Evolutionary conservation across 2,113 vertebrate species (phyloP).

Genomic region (Burhinus oedicnemus): DNA sequence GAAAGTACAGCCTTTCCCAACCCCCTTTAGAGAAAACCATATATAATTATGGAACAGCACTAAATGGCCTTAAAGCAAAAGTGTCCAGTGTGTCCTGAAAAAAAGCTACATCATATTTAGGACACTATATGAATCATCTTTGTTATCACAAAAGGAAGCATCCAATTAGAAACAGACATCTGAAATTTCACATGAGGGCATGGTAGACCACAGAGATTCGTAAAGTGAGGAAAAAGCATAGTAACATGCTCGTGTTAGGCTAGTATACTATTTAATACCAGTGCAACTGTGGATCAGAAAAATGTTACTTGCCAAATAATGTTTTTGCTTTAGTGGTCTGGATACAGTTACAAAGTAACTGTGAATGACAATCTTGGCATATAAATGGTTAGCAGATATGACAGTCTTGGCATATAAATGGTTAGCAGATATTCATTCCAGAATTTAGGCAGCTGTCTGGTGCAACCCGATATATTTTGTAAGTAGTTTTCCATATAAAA

Average conservation of each 20-base stretch:
- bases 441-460: slow-evolving; percentile 27
- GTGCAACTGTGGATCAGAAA: not conserved
- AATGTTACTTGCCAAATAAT: not conserved
- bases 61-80: not conserved
- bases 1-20: not conserved
- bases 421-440: slow-evolving; percentile 27
- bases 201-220: not conserved
- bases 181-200: not conserved
- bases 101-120: not conserved
- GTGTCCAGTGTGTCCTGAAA: not conserved
- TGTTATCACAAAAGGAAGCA: slow-evolving; percentile 16
- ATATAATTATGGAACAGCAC: not conserved
- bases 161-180: not conserved
- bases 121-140: not conserved
- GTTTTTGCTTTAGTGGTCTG: slow-evolving; percentile 2
- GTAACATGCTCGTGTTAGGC: not conserved
- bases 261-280: not conserved
- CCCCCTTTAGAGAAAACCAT: not conserved
- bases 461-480: not conserved
- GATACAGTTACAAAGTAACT: slow-evolving; percentile 16
- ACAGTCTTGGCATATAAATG: not conserved
- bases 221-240: not conserved
- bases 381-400: not conserved
- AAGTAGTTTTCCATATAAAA: slow-evolving; percentile 21
- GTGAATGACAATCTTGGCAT: not conserved